Evolutionary conservation across 2,797 vertebrate species (phyloP).

Genomic region (Phaenicophaeus curvirostris): DNA sequence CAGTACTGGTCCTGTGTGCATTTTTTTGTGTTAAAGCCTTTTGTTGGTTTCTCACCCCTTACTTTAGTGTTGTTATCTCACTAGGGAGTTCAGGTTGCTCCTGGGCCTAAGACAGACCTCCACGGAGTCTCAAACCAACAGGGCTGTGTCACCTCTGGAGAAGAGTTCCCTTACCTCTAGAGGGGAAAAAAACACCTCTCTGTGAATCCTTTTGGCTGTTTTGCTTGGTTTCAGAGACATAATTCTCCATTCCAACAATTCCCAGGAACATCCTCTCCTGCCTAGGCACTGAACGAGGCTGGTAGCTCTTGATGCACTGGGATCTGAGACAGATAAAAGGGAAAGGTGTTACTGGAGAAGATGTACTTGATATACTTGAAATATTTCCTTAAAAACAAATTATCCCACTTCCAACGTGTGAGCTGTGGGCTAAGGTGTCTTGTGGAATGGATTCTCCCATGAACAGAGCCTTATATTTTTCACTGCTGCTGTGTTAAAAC

Average conservation of each 20-base stretch:
- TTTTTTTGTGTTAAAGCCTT: not conserved
- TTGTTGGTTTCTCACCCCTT: not conserved
- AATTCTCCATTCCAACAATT: not conserved
- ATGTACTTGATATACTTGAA: not conserved
- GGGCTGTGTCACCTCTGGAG: not conserved
- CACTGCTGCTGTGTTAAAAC: not conserved
- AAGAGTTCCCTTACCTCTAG: not conserved
- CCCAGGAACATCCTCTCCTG: not conserved
- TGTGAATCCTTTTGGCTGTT: not conserved
- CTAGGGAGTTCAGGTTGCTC: not conserved
- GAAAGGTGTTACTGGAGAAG: not conserved
- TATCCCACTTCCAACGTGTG: not conserved
- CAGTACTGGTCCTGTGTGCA: not conserved
- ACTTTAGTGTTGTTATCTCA: not conserved
- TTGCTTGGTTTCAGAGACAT: not conserved
- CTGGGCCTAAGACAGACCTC: not conserved
- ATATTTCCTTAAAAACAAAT: not conserved
- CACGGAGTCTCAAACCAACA: not conserved
- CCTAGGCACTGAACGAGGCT: not conserved
- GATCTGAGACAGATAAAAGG: not conserved
- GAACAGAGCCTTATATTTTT: not conserved
- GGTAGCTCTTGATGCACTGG: not conserved
- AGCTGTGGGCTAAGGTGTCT: not conserved
- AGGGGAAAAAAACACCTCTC: not conserved
- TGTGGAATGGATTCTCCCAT: not conserved